A percentile compares a stretch with the other conserved stretches of the same genome.
Evolutionary conservation across 35 echinoderm and acorn worm genomes (phyloP).

Genomic region (Lytechinus variegatus): DNA sequence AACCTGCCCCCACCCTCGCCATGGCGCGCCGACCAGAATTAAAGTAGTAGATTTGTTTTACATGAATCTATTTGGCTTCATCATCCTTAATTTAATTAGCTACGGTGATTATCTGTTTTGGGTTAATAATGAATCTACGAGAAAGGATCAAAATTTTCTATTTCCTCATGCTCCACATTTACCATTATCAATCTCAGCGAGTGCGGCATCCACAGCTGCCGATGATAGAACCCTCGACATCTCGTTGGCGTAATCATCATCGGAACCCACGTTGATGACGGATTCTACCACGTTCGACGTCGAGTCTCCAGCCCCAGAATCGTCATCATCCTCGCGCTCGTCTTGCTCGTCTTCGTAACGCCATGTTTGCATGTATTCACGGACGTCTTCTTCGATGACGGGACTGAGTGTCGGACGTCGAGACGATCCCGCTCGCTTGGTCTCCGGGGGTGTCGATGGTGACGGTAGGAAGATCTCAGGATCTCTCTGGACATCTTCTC

Average conservation of each 20-base stretch:
- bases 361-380: constrained; percentile 40
- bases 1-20: too few relatives aligned
- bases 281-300: neutral
- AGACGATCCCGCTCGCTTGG: neutral
- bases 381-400: constrained; percentile 35
- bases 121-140: too few relatives aligned
- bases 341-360: neutral
- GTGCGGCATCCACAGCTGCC: constrained; percentile 14
- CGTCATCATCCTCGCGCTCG: neutral
- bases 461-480: neutral
- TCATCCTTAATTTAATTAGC: too few relatives aligned
- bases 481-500: neutral
- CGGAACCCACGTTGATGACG: neutral
- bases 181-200: constrained; percentile 34
- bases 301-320: constrained; percentile 26
- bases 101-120: too few relatives aligned
- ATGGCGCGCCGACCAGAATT: too few relatives aligned
- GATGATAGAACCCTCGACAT: neutral
- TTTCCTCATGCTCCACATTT: neutral
- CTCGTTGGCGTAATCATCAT: constrained; percentile 3
- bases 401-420: constrained; percentile 47
- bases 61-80: too few relatives aligned
- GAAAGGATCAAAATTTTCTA: too few relatives aligned
- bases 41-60: too few relatives aligned
- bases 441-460: neutral